phyloP scores from a whole-genome alignment of 2,797 vertebrate species.

The Molossus molossus region DNA sequence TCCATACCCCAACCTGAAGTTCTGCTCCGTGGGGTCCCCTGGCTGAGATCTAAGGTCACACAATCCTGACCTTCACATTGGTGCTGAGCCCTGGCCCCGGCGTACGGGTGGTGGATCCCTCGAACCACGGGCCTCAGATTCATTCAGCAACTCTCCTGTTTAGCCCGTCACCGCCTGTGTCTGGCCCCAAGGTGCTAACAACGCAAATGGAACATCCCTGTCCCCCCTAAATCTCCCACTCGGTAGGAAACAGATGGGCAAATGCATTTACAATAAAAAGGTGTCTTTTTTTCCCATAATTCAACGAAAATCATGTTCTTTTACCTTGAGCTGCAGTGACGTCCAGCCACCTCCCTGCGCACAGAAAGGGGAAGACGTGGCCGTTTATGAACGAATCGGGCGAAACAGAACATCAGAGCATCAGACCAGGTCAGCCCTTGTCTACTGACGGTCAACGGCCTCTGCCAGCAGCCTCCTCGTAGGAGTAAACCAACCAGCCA shows the following conservation, averaged over 20 bases:
- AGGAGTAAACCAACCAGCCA: too few relatives aligned
- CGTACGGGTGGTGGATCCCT: not conserved
- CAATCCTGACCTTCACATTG: not conserved
- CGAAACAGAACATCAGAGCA: not conserved
- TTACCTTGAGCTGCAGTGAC: not conserved
- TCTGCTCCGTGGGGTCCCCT: not conserved
- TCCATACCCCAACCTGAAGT: not conserved
- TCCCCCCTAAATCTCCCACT: too few relatives aligned
- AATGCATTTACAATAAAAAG: not conserved
- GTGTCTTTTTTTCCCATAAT: not conserved
- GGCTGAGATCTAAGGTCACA: accelerated
- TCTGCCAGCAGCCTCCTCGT: too few relatives aligned
- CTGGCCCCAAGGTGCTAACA: not conserved
- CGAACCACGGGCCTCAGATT: accelerated
- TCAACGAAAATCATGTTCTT: not conserved
- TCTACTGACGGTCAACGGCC: too few relatives aligned
- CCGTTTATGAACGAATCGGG: not conserved
- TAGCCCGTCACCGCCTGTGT: not conserved
- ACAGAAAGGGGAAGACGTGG: not conserved
- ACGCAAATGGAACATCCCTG: too few relatives aligned
- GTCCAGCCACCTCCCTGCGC: not conserved
- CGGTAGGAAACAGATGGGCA: not conserved
- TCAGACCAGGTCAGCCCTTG: too few relatives aligned
- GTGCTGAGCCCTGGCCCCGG: too few relatives aligned
- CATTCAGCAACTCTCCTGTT: not conserved